Conservation (phyloP, 2,888 invertebrate genomes). For the Lymantria dispar region DNA sequence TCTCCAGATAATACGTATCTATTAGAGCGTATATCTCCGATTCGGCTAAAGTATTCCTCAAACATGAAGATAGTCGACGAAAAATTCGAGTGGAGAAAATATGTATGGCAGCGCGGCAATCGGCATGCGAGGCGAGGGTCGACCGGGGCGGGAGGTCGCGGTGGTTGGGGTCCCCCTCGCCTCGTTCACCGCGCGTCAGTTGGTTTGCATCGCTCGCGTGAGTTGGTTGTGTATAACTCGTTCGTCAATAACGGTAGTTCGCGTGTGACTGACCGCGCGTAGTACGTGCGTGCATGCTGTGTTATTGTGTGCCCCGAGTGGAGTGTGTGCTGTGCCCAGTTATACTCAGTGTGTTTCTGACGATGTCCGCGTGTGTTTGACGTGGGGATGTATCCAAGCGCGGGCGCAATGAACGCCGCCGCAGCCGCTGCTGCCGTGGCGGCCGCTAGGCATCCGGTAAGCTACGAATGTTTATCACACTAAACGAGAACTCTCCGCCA, state of each 20-base stretch:
- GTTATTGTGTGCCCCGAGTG: conserved; percentile 66
- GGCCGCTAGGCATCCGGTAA: conserved; percentile 94
- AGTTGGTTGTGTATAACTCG: conserved; percentile 44
- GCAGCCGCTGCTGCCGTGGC: conserved; percentile 92
- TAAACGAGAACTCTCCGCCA: background rate
- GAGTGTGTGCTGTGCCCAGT: conserved; percentile 69
- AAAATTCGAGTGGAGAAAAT: conserved; percentile 81
- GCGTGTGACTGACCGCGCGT: conserved; percentile 67
- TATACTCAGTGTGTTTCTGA: conserved; percentile 60
- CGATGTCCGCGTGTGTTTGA: conserved; percentile 76
- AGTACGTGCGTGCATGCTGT: conserved; percentile 54
- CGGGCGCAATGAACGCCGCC: conserved; percentile 92
- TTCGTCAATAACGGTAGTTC: conserved; percentile 42
- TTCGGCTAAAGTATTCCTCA: conserved; percentile 79
- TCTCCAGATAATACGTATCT: conserved; percentile 77
- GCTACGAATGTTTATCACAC: background rate
- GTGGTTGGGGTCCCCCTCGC: conserved; percentile 41
- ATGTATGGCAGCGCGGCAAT: conserved; percentile 72
- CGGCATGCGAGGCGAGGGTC: conserved; percentile 61
- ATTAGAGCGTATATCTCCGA: conserved; percentile 79
- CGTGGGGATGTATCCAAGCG: conserved; percentile 91
- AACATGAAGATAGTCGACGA: conserved; percentile 80
- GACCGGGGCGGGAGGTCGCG: conserved; percentile 47
- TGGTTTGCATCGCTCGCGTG: conserved; percentile 54
- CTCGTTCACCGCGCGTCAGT: conserved; percentile 55